Evolutionary conservation across 2,888 invertebrate species (phyloP), one percentile per base, ranked within the genome.

Genomic region (Neoitamus cyanurus): DNA sequence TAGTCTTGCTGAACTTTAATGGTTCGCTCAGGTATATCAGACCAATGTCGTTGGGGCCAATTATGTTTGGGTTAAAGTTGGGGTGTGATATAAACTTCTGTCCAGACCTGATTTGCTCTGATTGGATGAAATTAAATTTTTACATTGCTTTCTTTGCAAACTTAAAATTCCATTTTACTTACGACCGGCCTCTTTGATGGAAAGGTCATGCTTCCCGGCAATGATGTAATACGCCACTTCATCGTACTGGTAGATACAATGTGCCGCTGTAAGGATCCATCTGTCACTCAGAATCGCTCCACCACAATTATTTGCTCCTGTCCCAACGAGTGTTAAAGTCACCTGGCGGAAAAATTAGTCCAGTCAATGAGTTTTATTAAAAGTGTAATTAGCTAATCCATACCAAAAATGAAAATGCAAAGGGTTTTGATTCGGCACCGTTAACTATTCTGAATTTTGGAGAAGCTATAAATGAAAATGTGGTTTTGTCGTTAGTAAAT

Each of bases 381-480:
- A n/a, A 9, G 15, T 13, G 36, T 11, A 36, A 48, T 13, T 11
- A 20, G 68, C 20, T 25, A 5, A 4, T 9, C 15, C 72, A 15
- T 58, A 80, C 80, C 20, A 84, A 36, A 69, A 25, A 80, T 31
- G 84, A 80, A 46, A 72, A 84, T 80, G 68, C 72, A 84, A 80
- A 34, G 11, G 34, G 46, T 48, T 58, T 48, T 25, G 84, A 25
- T 80, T 80, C 36, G 4, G 3, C 13, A 2, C 84, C 84, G 11
- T 80, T 80, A 34, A 80, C 70, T 46, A 84, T 58, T 72, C 84
- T 72, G 20, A 1, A 15, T 46, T 77, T 42, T 42, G 42, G 77
- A 0, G 34, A 20, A 7, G 25, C 15, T 78, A 73, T 7, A 73
- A 73, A 7, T 15, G 15, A 1, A 58, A 58, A 58, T 58, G 15